phyloP scores from a whole-genome alignment of 2,113 vertebrate genomes.

The Pomatorhinus ruficollis region DNA sequence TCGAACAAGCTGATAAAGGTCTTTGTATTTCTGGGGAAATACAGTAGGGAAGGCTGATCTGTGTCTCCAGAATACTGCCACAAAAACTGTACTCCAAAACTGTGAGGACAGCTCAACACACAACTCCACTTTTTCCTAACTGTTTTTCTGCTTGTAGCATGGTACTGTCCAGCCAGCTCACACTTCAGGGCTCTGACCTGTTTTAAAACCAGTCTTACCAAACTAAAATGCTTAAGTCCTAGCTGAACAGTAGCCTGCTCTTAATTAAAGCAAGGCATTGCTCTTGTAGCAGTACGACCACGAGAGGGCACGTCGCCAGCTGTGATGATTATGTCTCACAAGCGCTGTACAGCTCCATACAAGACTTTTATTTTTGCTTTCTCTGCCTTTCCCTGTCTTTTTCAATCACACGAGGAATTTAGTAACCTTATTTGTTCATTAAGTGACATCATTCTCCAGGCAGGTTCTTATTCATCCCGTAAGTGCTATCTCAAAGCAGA shows the following conservation, averaged over 20 bases:
- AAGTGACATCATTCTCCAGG: not conserved
- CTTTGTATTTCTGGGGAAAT: not conserved
- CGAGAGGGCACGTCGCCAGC: not conserved
- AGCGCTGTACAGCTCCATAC: rapidly evolving
- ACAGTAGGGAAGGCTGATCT: not conserved
- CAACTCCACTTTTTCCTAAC: not conserved
- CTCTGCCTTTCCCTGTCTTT: not conserved
- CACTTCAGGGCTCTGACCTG: not conserved
- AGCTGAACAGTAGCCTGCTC: not conserved
- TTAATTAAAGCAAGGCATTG: not conserved
- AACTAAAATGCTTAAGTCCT: not conserved
- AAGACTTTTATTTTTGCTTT: not conserved
- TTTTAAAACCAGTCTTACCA: not conserved
- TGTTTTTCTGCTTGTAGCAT: not conserved
- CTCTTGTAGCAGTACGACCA: not conserved
- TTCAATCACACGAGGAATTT: not conserved
- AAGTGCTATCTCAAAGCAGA: not conserved
- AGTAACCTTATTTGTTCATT: not conserved
- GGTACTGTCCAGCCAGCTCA: not conserved
- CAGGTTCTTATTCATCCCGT: not conserved
- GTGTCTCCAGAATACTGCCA: not conserved
- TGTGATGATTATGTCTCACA: not conserved
- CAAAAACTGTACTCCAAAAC: not conserved
- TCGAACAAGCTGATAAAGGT: not conserved
- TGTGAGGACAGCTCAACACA: rapidly evolving